phyloP scores from a whole-genome alignment of 2,888 invertebrate species.

The Tenthredo mesomela region DNA sequence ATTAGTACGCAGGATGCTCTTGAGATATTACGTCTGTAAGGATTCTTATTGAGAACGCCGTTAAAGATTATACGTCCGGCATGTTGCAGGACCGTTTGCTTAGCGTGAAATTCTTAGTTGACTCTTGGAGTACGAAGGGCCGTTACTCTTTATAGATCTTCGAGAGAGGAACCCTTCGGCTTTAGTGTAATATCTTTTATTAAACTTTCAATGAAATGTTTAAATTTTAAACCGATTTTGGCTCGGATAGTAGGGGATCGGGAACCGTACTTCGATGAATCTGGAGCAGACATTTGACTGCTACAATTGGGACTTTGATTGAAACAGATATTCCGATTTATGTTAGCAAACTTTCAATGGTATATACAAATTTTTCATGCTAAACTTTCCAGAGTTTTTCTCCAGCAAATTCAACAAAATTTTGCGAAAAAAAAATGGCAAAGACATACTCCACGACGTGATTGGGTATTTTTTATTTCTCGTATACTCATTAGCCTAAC shows the following conservation, averaged over 20 bases:
- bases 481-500: not conserved
- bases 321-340: not conserved
- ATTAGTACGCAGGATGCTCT: conserved; percentile 43
- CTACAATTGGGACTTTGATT: conserved; percentile 1
- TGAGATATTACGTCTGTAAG: conserved; percentile 47
- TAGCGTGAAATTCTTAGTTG: conserved; percentile 48
- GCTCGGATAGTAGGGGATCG: not conserved
- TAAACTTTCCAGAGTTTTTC: not conserved
- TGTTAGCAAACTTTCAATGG: not conserved
- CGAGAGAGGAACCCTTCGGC: conserved; percentile 21
- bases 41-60: conserved; percentile 49
- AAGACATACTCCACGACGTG: not conserved
- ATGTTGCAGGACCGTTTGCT: conserved; percentile 53
- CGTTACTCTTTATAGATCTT: conserved; percentile 50
- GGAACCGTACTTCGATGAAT: not conserved
- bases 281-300: conserved; percentile 21
- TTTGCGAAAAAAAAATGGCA: not conserved
- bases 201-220: conserved; percentile 45
- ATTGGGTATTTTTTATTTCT: not conserved
- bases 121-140: conserved; percentile 34
- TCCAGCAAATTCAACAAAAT: not conserved
- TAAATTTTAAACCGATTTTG: conserved; percentile 28
- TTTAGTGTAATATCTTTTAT: conserved; percentile 47
- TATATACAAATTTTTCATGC: not conserved
- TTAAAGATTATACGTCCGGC: conserved; percentile 52